These are phyloP conservation scores for Characodon lateralis DNA, from an alignment of 2,797 vertebrate genomes.

Conservation along the genomic window DNA sequence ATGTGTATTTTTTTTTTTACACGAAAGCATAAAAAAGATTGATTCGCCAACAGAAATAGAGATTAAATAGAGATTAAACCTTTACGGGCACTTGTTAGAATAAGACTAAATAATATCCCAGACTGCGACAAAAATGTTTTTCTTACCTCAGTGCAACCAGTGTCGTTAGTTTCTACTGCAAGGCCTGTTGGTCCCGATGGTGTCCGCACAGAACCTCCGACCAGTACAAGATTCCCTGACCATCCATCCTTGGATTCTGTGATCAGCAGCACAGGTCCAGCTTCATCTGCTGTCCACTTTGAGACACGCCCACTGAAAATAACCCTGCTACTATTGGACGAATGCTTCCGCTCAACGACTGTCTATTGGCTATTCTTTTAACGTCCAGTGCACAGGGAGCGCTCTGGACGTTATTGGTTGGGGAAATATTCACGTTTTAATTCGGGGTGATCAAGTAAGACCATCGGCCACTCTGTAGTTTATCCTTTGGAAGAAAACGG, in stretches of 20 bases:
- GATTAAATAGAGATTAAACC: neutral
- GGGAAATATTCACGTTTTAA: conserved; percentile 47
- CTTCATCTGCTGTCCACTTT: neutral
- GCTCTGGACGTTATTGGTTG: conserved; percentile 57
- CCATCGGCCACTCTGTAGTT: neutral
- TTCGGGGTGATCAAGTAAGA: neutral
- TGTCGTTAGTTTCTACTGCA: neutral
- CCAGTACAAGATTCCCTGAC: neutral
- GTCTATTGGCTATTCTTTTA: conserved; percentile 56
- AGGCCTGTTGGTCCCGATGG: neutral
- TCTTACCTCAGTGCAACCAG: conserved; percentile 41
- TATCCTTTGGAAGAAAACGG: neutral
- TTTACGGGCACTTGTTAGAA: conserved; percentile 24
- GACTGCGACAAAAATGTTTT: neutral
- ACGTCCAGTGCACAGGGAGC: neutral
- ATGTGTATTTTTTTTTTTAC: neutral
- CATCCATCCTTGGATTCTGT: conserved; percentile 35
- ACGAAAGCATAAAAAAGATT: neutral
- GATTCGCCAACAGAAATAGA: too few relatives aligned
- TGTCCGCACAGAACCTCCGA: neutral
- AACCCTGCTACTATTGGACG: conserved; percentile 67
- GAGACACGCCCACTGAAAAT: conserved; percentile 47
- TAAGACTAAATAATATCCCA: neutral
- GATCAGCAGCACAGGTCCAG: conserved; percentile 16
- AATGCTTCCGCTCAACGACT: too few relatives aligned